phyloP scores from a whole-genome alignment of 2,888 invertebrate species.

The Chrysolina haemoptera region DNA sequence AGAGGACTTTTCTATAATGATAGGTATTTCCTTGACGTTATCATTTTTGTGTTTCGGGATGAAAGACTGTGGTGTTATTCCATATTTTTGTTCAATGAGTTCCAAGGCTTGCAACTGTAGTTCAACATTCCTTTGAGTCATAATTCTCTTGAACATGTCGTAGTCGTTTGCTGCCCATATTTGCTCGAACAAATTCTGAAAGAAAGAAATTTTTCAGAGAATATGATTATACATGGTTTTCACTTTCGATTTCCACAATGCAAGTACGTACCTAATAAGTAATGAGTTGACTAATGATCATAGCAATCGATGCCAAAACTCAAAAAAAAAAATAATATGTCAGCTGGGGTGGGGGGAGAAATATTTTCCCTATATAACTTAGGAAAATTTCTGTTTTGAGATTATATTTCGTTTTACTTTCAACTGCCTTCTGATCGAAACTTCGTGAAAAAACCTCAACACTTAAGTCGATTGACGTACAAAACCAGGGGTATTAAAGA shows the following conservation, averaged over 20 bases:
- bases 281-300: too few species aligned
- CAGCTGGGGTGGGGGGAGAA: too few species aligned
- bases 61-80: conserved; percentile 77
- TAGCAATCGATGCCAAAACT: too few species aligned
- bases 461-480: neutral
- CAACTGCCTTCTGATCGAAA: too few species aligned
- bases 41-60: conserved; percentile 69
- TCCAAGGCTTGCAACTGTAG: conserved; percentile 91
- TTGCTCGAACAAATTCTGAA: conserved; percentile 78
- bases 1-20: conserved; percentile 68
- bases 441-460: too few species aligned
- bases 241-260: too few species aligned
- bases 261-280: too few species aligned
- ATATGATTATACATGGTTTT: too few species aligned
- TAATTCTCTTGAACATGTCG: conserved; percentile 90
- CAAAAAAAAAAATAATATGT: too few species aligned
- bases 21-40: conserved; percentile 50
- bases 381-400: too few species aligned
- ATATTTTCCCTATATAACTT: too few species aligned
- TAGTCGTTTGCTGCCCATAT: conserved; percentile 96
- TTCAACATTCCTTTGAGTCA: conserved; percentile 94
- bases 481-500: neutral
- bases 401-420: too few species aligned
- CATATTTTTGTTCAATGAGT: conserved; percentile 85
- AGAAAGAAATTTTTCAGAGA: neutral